Percentiles rank a stretch among this genome's conserved stretches.
These are phyloP conservation scores for Pyrrhura leucotis DNA, from an alignment of 2,797 vertebrate species.

Conservation along the genomic window DNA sequence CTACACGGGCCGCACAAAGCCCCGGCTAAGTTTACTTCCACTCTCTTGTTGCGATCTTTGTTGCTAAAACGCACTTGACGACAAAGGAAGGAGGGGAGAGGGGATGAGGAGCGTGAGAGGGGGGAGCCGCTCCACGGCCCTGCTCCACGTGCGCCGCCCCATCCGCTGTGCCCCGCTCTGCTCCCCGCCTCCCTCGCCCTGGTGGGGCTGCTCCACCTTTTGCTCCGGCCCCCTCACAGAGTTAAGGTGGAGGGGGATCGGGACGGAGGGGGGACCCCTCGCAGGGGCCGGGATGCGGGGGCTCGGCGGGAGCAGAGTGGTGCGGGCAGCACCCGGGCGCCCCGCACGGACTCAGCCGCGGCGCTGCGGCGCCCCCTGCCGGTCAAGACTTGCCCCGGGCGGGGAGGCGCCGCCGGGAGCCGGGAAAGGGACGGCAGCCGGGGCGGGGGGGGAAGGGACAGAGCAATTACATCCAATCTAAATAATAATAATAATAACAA, in stretches of 20 bases:
- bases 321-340: neutral
- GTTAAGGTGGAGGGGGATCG: neutral
- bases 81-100: constrained; percentile 58
- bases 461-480: constrained; percentile 7
- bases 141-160: neutral
- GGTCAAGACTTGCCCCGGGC: constrained; percentile 1
- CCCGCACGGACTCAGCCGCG: constrained; percentile 43
- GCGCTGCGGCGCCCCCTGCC: constrained; percentile 79
- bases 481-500: constrained; percentile 51
- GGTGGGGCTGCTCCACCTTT: neutral
- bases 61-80: constrained; percentile 79
- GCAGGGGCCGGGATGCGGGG: neutral
- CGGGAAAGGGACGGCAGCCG: neutral
- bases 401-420: neutral
- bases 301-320: neutral
- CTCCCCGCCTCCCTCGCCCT: neutral
- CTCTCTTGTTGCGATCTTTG: constrained; percentile 82
- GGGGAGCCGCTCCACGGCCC: constrained; percentile 19
- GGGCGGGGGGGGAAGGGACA: neutral
- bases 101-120: neutral
- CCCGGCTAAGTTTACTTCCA: constrained; percentile 85
- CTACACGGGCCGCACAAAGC: constrained; percentile 88
- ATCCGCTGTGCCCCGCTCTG: neutral
- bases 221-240: neutral
- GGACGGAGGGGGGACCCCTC: neutral